Evolutionary conservation across 2,888 invertebrate genomes (phyloP).

Genomic region (Tenthredo distinguenda): DNA sequence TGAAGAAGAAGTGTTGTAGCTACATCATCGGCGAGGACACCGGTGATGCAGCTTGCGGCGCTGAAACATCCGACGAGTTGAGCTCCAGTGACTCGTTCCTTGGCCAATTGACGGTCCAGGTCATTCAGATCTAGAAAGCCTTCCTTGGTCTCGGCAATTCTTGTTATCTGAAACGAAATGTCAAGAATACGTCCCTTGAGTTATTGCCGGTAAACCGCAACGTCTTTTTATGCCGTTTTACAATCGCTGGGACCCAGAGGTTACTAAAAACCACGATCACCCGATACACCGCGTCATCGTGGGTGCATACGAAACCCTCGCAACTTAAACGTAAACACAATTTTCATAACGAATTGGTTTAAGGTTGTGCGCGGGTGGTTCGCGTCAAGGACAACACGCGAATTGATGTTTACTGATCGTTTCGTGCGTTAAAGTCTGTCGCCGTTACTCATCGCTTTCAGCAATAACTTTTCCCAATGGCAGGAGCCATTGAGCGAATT

Average conservation of each 20-base stretch:
- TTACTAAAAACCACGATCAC: neutral
- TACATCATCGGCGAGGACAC: slow-evolving; percentile 91
- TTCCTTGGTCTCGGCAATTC: slow-evolving; percentile 88
- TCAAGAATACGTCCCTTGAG: slow-evolving; percentile 58
- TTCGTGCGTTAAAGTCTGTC: neutral
- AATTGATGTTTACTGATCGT: slow-evolving; percentile 26
- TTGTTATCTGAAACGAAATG: slow-evolving; percentile 83
- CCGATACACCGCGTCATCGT: neutral
- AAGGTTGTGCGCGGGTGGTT: slow-evolving; percentile 41
- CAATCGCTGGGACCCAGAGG: neutral
- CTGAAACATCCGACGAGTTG: slow-evolving; percentile 92
- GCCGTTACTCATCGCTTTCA: neutral
- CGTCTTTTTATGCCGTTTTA: neutral
- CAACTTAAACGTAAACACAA: neutral
- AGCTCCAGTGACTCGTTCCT: slow-evolving; percentile 82
- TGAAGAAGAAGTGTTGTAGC: slow-evolving; percentile 90
- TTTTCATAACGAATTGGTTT: slow-evolving; percentile 31
- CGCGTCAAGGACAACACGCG: neutral
- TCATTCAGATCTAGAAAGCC: slow-evolving; percentile 90
- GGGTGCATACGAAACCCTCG: slow-evolving; percentile 9
- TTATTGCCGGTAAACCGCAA: neutral
- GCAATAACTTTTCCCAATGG: neutral
- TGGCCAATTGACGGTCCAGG: slow-evolving; percentile 85
- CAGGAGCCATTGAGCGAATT: too few species aligned
- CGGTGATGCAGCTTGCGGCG: slow-evolving; percentile 93